Evolutionary conservation across 2,113 vertebrate species (phyloP).

Genomic region (Odontophorus gujanensis): DNA sequence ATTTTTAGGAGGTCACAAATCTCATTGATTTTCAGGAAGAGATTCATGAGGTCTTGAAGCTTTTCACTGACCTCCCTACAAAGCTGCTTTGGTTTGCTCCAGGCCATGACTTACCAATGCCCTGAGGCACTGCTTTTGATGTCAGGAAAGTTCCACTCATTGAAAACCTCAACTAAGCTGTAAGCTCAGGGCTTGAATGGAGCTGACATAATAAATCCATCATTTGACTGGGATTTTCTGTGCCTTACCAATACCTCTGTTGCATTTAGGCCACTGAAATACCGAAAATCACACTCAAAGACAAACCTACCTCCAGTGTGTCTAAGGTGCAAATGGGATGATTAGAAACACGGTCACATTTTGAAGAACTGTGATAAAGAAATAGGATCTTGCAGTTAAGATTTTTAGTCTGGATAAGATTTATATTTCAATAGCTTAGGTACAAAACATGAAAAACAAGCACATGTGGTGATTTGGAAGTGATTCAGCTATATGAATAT

Average conservation of each 20-base stretch:
- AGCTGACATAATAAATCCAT: background rate
- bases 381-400: background rate
- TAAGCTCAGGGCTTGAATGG: background rate
- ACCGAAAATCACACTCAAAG: background rate
- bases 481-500: conserved; percentile 24
- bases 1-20: background rate
- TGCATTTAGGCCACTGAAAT: background rate
- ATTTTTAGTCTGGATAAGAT: background rate
- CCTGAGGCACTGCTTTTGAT: background rate
- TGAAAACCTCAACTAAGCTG: background rate
- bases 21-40: background rate
- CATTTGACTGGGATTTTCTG: background rate
- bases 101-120: background rate
- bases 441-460: conserved; percentile 1
- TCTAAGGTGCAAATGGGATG: background rate
- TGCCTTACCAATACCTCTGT: background rate
- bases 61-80: background rate
- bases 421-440: background rate
- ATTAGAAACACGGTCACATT: background rate
- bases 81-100: background rate
- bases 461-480: conserved; percentile 31
- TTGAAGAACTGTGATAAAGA: background rate
- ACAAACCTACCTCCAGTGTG: background rate
- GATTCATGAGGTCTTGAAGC: background rate
- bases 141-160: background rate